Evolutionary conservation across 2,113 vertebrate genomes (phyloP).

Genomic region (Castor canadensis): DNA sequence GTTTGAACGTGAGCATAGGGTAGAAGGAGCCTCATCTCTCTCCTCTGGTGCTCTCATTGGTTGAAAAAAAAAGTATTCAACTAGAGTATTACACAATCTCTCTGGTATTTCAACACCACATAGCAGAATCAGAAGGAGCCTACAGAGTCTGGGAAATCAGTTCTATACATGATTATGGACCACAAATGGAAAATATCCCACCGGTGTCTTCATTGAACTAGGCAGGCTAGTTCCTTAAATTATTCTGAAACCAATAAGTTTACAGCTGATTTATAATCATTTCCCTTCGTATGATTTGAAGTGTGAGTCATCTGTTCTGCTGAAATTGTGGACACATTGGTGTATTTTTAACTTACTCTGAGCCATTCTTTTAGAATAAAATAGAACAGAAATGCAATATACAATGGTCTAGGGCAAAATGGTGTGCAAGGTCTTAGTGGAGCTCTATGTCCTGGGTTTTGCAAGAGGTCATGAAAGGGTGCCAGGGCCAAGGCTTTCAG

Average conservation of each 20-base stretch:
- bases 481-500: not conserved
- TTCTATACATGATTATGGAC: not conserved
- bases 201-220: not conserved
- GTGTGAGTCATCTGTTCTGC: conserved; percentile 70
- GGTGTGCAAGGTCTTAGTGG: not conserved
- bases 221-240: conserved; percentile 13
- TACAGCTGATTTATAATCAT: conserved; percentile 62
- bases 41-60: not conserved
- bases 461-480: not conserved
- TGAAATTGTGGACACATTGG: conserved; percentile 65
- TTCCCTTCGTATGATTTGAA: conserved; percentile 67
- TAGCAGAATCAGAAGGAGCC: not conserved
- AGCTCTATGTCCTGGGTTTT: not conserved
- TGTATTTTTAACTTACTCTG: conserved; percentile 74
- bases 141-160: not conserved
- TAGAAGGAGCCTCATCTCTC: not conserved
- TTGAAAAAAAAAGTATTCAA: not conserved
- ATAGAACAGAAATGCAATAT: conserved; percentile 34
- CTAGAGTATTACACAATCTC: not conserved
- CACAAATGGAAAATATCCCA: not conserved
- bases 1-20: not conserved
- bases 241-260: conserved; percentile 45
- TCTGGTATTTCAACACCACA: not conserved
- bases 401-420: not conserved
- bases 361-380: conserved; percentile 58